phyloP scores from a whole-genome alignment of 2,888 invertebrate species.

The Sipha maydis region DNA sequence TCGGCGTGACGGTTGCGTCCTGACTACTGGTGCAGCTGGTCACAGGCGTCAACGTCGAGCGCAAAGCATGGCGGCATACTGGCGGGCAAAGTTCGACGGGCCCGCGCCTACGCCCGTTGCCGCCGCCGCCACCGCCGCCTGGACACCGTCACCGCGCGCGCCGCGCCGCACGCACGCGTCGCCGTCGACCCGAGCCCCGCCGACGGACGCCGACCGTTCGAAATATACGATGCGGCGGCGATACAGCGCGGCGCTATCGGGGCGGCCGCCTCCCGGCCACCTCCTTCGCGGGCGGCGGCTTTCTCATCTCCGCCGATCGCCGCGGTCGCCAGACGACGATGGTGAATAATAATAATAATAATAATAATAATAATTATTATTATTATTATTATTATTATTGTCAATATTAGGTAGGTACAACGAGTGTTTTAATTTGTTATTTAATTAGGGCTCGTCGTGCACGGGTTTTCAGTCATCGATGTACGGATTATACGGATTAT shows the following conservation, averaged over 20 bases:
- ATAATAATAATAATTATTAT: slow-evolving; percentile 3
- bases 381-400: background rate
- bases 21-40: slow-evolving; percentile 12
- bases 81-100: slow-evolving; percentile 54
- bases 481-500: too few species aligned
- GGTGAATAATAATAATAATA: too few species aligned
- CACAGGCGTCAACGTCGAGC: slow-evolving; percentile 58
- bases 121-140: slow-evolving; percentile 8
- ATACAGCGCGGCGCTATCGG: slow-evolving; percentile 24
- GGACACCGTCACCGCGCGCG: slow-evolving; percentile 3
- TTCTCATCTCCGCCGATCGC: background rate
- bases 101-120: slow-evolving; percentile 62
- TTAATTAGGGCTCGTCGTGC: too few species aligned
- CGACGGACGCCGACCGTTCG: slow-evolving; percentile 46
- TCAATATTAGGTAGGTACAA: too few species aligned
- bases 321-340: background rate
- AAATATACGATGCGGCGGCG: background rate
- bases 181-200: slow-evolving; percentile 34
- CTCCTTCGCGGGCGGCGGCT: slow-evolving; percentile 15
- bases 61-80: slow-evolving; percentile 61
- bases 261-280: slow-evolving; percentile 51
- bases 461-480: too few species aligned
- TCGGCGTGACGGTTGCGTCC: slow-evolving; percentile 40
- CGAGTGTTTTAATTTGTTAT: background rate
- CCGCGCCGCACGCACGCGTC: slow-evolving; percentile 32